Base-by-base conservation (phyloP, 2,797 vertebrate genomes). In the Amphiprion clarkii region DNA sequence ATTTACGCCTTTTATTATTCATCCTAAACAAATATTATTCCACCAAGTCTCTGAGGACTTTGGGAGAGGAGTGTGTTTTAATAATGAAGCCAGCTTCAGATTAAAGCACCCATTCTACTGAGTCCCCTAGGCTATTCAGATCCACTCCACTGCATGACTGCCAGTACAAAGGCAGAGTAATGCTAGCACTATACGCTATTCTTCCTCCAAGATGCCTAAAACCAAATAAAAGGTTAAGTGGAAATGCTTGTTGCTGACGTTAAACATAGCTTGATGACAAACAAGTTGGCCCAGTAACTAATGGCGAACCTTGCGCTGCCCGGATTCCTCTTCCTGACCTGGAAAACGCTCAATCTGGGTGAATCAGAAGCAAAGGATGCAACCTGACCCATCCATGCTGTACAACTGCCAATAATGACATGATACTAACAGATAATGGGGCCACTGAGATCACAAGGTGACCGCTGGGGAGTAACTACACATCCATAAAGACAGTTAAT, bases 1-100 rank as follows among this genome's bases (percentile, higher is more conserved):
- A 90, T 92, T 91, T 91, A 87, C 14, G 83, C 75, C 82, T 91
- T 90, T 90, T 90, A 91, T 92, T 87, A 90, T 93, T 93, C 90
- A 88, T 81, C 77, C 89, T 90, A 91, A 93, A 93, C 93, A 93
- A 93, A 93, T 93, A 93, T 94, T 93, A 93, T 93, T 90, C 90
- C 73, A n/a, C 67, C 49, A 79, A 87, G 86, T 93, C 92, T 93
- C 86, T 0, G 81, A 84, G 91, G 92, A 93, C 82, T 88, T 90
- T 72, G 67, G 74, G 70, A 84, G 81, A 71, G 48, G 59, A 84
- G 79, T 84, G 83, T 87, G 82, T 92, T 93, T 94, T 90, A 88
- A 90, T 93, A 92, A 94, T 91, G 88, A 90, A 89, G 63, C 74
- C 76, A 44, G 81, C 81, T 86, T 56, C 77, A 74, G 86, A 92